Evolutionary conservation across 2,797 vertebrate genomes (phyloP).

Genomic region (Adelosebastes latens): DNA sequence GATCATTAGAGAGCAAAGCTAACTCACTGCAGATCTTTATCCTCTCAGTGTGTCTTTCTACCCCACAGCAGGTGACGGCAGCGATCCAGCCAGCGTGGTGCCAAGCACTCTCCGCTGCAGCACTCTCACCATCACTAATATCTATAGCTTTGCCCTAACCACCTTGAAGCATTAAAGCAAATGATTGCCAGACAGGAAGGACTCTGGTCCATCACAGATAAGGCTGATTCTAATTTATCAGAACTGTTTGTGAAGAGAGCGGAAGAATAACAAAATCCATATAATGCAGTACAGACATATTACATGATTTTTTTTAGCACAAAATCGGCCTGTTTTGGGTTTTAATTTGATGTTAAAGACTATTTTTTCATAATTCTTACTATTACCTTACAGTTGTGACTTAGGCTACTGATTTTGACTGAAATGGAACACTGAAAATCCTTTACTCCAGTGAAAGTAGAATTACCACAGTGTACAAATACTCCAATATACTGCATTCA

Average conservation of each 20-base stretch:
- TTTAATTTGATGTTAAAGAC: background rate
- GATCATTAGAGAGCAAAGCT: conserved; percentile 41
- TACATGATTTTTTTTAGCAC: background rate
- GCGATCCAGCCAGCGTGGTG: conserved; percentile 44
- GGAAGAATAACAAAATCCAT: background rate
- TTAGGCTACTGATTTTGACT: too few species aligned
- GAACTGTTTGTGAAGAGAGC: background rate
- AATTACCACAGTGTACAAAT: background rate
- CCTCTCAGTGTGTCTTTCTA: conserved; percentile 39
- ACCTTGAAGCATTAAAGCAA: conserved; percentile 20
- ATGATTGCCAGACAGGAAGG: background rate
- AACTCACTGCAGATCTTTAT: conserved; percentile 49
- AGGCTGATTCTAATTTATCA: background rate
- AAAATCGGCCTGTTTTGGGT: background rate
- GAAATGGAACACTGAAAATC: background rate
- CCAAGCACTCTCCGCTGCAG: conserved; percentile 43
- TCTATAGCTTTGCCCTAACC: conserved; percentile 1
- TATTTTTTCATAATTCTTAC: background rate
- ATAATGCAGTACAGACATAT: background rate
- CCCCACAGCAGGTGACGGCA: conserved; percentile 47
- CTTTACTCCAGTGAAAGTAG: background rate
- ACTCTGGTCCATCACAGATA: background rate
- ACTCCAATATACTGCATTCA: background rate
- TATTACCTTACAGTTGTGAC: background rate
- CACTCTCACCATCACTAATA: conserved; percentile 17